These are phyloP conservation scores for Otus scops DNA, from an alignment of 2,797 vertebrate species.

Conservation along the genomic window DNA sequence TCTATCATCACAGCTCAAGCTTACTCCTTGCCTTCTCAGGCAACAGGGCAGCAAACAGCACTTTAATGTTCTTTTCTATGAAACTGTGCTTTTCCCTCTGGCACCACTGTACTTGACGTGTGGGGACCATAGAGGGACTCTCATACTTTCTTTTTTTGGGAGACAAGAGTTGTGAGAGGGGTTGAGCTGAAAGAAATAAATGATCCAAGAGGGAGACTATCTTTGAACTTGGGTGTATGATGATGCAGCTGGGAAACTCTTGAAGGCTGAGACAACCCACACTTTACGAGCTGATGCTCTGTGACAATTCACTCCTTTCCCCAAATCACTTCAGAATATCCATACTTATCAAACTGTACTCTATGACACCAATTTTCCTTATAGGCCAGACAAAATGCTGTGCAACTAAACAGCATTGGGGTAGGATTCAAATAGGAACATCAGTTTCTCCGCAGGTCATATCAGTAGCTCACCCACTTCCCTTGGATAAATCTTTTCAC, in stretches of 20 bases:
- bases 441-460: background rate
- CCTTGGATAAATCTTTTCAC: background rate
- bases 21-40: background rate
- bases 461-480: background rate
- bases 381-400: background rate
- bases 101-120: background rate
- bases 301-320: background rate
- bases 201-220: background rate
- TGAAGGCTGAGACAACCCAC: background rate
- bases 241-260: background rate
- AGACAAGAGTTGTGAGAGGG: background rate
- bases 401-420: background rate
- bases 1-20: background rate
- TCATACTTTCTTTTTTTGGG: background rate
- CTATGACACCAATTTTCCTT: background rate
- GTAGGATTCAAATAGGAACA: background rate
- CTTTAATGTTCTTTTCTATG: background rate
- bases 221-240: background rate
- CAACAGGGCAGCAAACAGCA: background rate
- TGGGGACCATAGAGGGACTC: background rate
- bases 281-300: background rate
- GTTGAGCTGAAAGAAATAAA: background rate
- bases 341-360: background rate
- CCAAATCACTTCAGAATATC: background rate
- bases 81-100: background rate